phyloP scores from a whole-genome alignment of 2,888 invertebrate genomes.

The Pegoplata infirma region DNA sequence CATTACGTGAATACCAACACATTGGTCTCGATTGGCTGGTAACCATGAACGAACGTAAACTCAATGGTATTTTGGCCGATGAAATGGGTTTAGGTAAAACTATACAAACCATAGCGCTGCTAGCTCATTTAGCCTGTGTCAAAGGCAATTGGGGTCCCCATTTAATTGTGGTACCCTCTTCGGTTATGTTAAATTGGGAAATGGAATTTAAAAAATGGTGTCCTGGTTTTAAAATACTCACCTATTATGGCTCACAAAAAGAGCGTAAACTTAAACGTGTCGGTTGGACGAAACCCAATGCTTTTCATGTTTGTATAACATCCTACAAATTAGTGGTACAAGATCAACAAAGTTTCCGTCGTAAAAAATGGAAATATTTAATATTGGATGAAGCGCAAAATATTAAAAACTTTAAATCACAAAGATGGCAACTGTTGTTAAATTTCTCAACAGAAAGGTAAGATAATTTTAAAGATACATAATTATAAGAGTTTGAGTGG shows the following conservation, averaged over 20 bases:
- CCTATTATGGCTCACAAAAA: conserved; percentile 97
- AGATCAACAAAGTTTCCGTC: conserved; percentile 97
- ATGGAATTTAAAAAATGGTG: conserved; percentile 99
- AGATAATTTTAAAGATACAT: conserved; percentile 66
- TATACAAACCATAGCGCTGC: conserved; percentile 95
- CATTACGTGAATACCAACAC: conserved; percentile 94
- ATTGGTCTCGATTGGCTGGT: conserved; percentile 98
- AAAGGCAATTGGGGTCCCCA: conserved; percentile 97
- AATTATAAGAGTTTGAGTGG: too few species aligned
- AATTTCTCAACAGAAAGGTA: conserved; percentile 95
- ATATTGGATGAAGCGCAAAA: conserved; percentile 99
- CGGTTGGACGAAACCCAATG: conserved; percentile 99
- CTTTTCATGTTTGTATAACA: conserved; percentile 98
- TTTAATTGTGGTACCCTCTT: conserved; percentile 98
- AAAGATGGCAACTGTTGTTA: conserved; percentile 97
- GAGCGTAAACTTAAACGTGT: conserved; percentile 94
- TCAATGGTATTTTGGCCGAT: conserved; percentile 97
- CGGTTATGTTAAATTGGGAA: conserved; percentile 99
- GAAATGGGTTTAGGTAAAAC: conserved; percentile 99
- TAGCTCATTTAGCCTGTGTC: conserved; percentile 96
- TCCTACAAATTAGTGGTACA: conserved; percentile 99
- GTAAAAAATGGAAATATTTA: conserved; percentile 99
- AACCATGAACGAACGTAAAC: conserved; percentile 94
- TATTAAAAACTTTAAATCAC: conserved; percentile 99
- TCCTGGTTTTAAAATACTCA: conserved; percentile 98